phyloP scores from a whole-genome alignment of 2,113 vertebrate genomes.

The Archocentrus centrarchus region DNA sequence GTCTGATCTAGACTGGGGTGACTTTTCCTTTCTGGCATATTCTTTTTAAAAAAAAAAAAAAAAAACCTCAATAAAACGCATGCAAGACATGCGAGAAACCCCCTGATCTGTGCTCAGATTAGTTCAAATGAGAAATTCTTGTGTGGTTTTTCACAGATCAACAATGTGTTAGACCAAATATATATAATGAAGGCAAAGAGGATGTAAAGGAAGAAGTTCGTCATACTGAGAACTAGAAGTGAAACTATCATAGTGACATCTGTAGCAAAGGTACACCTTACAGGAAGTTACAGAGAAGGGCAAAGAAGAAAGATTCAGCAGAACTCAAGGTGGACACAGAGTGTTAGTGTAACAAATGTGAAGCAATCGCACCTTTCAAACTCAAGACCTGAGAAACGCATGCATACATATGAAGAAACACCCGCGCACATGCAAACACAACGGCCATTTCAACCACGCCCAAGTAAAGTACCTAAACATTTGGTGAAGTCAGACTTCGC shows the following conservation, averaged over 20 bases:
- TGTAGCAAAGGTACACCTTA: neutral
- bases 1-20: neutral
- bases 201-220: neutral
- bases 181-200: neutral
- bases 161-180: neutral
- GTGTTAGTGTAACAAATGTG: neutral
- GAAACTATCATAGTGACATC: constrained; percentile 2
- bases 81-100: neutral
- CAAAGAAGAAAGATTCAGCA: neutral
- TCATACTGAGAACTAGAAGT: constrained; percentile 9
- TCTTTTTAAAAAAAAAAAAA: neutral
- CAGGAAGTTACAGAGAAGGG: neutral
- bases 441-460: neutral
- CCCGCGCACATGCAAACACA: neutral
- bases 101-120: neutral
- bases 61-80: neutral
- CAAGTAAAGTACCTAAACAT: constrained; percentile 46
- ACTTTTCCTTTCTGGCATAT: neutral
- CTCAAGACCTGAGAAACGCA: neutral
- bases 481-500: constrained; percentile 41
- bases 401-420: neutral
- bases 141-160: neutral
- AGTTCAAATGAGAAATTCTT: neutral
- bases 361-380: neutral
- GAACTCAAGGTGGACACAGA: neutral